Base-by-base conservation (phyloP, 2,113 vertebrate genomes). In the Elgaria multicarinata region DNA sequence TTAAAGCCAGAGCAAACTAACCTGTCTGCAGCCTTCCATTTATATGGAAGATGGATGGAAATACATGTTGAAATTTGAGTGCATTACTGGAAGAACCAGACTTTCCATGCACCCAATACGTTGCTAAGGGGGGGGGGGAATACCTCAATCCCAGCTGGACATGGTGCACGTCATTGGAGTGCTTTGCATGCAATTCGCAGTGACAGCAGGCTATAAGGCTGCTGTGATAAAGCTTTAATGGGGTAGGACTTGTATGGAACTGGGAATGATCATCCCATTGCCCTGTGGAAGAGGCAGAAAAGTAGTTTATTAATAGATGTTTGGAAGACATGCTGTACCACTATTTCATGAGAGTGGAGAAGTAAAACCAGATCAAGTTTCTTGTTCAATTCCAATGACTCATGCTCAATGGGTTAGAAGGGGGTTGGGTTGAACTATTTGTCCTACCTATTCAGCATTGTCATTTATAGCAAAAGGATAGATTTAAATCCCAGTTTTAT, bases 281-380 rank as follows among this genome's bases (percentile, higher is more conserved):
- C 76, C 14, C 42, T 53, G 31, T 0, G 0, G 72, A 77, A 91
- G 81, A 87, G 55, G 14, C 26, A 36, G 83, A 93, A 91, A 89
- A 39, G 58, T 89, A 58, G 79, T 93, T 93, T 95, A 96, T 95
- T 95, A 95, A 94, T 95, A 96, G 93, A 74, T 22, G 3, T 92
- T 94, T 95, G 94, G 90, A 93, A 93, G 91, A 91, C 90, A 91
- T 36, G 50, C 81, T 91, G 88, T 69, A 93, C 91, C 79, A 89
- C 44, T 87, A 31, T 89, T 93, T 87, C 67, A 89, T 78, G 93
- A 84, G 55, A 39, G 71, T 91, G 55, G 88, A 66, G 91, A 90
- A 80, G 89, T 69, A 88, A 87, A 53, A 79, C 20, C 9, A 1
- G 91, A 92, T 90, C 76, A 81, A 53, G 85, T 94, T 87, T 94